Percentiles rank a stretch among this genome's conserved stretches.
These are phyloP conservation scores for Polyommatus icarus DNA, from an alignment of 2,888 invertebrate species.

Conservation along the genomic window DNA sequence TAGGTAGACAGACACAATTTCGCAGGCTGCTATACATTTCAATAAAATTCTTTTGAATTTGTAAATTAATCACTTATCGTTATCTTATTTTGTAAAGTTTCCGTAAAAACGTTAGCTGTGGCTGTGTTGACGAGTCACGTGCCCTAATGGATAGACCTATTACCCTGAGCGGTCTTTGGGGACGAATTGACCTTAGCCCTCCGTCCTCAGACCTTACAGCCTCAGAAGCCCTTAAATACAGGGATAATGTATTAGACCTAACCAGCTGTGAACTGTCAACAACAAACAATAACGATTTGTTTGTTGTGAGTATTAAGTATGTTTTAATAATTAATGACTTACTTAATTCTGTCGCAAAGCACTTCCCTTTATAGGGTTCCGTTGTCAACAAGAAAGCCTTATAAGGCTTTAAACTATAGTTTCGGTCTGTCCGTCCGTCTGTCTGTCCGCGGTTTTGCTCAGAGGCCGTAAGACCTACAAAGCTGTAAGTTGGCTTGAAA, in stretches of 20 bases:
- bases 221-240: neutral
- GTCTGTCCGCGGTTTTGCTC: too few relatives aligned
- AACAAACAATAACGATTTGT: too few relatives aligned
- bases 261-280: neutral
- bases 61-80: neutral
- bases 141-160: constrained; percentile 1
- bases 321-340: too few relatives aligned
- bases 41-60: neutral
- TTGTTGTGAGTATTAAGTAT: neutral
- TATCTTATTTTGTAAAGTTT: neutral
- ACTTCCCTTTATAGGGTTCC: too few relatives aligned
- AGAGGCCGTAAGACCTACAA: too few relatives aligned
- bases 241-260: constrained; percentile 1
- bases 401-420: too few relatives aligned
- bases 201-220: neutral
- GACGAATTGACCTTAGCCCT: neutral
- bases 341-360: too few relatives aligned
- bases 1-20: too few relatives aligned
- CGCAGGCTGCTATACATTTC: too few relatives aligned
- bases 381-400: too few relatives aligned
- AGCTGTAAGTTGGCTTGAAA: too few relatives aligned
- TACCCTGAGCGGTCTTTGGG: neutral
- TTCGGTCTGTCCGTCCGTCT: too few relatives aligned
- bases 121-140: neutral
- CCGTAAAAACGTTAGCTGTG: neutral